Conservation (phyloP, 1,140 invertebrate species). For the Eupristina koningsbergeri region DNA sequence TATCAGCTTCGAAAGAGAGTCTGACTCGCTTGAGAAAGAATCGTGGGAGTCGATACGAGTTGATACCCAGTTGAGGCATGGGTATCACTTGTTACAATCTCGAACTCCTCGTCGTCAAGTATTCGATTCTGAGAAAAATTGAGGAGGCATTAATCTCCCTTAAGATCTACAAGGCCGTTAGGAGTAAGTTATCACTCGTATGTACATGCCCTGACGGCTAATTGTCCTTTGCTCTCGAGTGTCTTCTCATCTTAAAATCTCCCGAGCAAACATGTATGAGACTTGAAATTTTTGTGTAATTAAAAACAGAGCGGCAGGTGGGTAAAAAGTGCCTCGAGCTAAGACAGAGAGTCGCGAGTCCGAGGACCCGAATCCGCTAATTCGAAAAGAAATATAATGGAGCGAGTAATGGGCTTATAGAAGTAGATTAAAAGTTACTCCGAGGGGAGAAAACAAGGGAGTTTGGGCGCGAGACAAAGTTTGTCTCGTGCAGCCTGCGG, state of each 20-base stretch:
- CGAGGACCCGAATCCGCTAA: not conserved
- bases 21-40: not conserved
- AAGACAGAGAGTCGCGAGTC: not conserved
- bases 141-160: not conserved
- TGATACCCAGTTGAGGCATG: not conserved
- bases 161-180: not conserved
- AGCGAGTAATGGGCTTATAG: constrained; percentile 2
- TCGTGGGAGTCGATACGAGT: not conserved
- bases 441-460: not conserved
- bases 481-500: not conserved
- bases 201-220: not conserved
- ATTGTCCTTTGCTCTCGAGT: not conserved
- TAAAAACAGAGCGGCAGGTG: not conserved
- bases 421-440: constrained; percentile 25
- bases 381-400: not conserved
- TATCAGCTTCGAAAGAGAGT: not conserved
- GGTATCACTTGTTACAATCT: not conserved
- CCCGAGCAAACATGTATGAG: not conserved
- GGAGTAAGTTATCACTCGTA: not conserved
- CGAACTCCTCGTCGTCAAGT: not conserved
- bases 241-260: not conserved
- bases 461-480: not conserved
- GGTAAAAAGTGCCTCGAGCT: not conserved
- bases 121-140: not conserved
- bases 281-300: not conserved